phyloP scores from a whole-genome alignment of 2,888 invertebrate species.

The Tanytarsus gracilentus region DNA sequence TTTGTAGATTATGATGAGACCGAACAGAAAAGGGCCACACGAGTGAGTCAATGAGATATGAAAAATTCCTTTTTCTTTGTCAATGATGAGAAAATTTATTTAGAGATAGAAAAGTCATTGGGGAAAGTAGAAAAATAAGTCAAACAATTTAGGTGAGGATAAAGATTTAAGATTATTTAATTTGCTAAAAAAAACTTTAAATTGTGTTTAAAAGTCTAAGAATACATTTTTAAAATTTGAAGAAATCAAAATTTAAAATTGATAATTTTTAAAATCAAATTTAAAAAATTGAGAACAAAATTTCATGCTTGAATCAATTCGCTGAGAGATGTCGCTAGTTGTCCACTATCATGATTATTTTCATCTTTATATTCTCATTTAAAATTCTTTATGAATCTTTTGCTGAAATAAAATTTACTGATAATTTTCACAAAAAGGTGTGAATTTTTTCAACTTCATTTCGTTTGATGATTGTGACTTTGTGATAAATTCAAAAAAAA shows the following conservation, averaged over 20 bases:
- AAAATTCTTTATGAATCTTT: not conserved
- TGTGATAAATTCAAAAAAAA: not conserved
- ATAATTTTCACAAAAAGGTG: too few species aligned
- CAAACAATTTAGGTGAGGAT: too few species aligned
- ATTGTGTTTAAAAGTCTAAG: too few species aligned
- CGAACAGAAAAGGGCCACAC: not conserved
- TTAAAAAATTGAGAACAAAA: not conserved
- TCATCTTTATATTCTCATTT: not conserved
- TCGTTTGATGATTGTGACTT: not conserved
- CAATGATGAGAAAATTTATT: too few species aligned
- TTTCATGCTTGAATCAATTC: not conserved
- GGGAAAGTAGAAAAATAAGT: too few species aligned
- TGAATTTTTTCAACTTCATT: too few species aligned
- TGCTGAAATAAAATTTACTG: too few species aligned
- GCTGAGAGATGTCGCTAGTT: not conserved
- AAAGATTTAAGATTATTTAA: too few species aligned
- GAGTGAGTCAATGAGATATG: constrained; percentile 20
- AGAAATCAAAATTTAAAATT: not conserved
- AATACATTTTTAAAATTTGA: too few species aligned
- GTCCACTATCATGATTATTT: not conserved
- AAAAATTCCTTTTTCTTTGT: too few species aligned
- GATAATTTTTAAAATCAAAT: not conserved
- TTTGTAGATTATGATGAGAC: constrained; percentile 18
- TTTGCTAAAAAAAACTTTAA: too few species aligned
- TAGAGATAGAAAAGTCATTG: too few species aligned